phyloP scores from a whole-genome alignment of 2,888 invertebrate genomes.

The Mellilla xanthometata region DNA sequence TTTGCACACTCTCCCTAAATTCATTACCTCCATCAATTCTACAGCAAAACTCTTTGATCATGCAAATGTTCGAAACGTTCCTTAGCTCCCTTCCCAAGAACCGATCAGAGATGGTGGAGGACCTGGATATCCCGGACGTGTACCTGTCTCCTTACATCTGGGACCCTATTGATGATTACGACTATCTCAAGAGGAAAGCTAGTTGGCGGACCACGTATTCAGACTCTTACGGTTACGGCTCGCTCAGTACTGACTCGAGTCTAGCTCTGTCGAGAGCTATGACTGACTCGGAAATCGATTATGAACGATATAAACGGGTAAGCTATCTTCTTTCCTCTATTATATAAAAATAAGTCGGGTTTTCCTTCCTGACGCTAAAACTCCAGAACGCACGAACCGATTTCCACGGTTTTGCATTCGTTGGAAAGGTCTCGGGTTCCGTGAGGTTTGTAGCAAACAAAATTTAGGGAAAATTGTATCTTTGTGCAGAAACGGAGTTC shows the following conservation, averaged over 20 bases:
- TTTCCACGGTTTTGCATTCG: too few relatives aligned
- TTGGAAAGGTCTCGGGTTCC: too few relatives aligned
- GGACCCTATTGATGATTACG: conserved; percentile 46
- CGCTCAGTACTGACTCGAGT: conserved; percentile 57
- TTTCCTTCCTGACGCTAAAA: too few relatives aligned
- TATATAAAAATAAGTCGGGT: too few relatives aligned
- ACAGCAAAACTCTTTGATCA: too few relatives aligned
- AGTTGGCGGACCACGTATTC: conserved; percentile 43
- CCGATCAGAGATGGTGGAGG: conserved; percentile 59
- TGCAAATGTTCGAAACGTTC: conserved; percentile 60
- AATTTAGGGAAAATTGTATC: too few relatives aligned
- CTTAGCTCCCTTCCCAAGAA: conserved; percentile 59
- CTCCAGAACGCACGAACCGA: too few relatives aligned
- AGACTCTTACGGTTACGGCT: conserved; percentile 41
- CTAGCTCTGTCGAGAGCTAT: conserved; percentile 65
- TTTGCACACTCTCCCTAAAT: too few relatives aligned
- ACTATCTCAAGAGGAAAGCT: conserved; percentile 42
- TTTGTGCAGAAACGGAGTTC: too few relatives aligned
- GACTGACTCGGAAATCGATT: conserved; percentile 74
- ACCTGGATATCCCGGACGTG: conserved; percentile 62
- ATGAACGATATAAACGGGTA: conserved; percentile 57
- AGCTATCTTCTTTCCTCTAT: too few relatives aligned
- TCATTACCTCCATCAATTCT: too few relatives aligned
- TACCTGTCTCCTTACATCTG: conserved; percentile 54
- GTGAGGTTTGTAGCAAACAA: too few relatives aligned